phyloP scores from a whole-genome alignment of 2,888 invertebrate genomes.

The Dascillus cervinus region DNA sequence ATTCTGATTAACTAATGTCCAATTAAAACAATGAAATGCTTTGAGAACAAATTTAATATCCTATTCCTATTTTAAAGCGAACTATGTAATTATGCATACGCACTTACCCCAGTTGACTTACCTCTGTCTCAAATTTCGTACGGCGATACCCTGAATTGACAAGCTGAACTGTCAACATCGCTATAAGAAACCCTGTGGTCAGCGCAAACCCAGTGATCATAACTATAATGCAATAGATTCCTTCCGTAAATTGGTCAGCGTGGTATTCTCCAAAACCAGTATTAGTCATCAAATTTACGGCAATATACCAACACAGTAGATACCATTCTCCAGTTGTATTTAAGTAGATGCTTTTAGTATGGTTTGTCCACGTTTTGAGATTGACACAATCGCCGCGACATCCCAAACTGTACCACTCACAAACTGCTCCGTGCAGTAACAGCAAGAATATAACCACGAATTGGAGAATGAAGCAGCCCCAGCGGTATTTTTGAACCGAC shows the following conservation, averaged over 20 bases:
- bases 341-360: background rate
- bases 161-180: slow-evolving; percentile 46
- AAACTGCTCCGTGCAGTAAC: slow-evolving; percentile 46
- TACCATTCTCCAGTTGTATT: slow-evolving; percentile 40
- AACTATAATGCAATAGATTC: slow-evolving; percentile 3
- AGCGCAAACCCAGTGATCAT: slow-evolving; percentile 39
- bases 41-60: too few relatives aligned
- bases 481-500: slow-evolving; percentile 45
- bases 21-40: too few relatives aligned
- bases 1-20: too few relatives aligned
- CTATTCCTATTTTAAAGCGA: too few relatives aligned
- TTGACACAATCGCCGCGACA: slow-evolving; percentile 35
- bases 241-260: slow-evolving; percentile 5
- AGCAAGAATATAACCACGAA: slow-evolving; percentile 43
- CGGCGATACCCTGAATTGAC: slow-evolving; percentile 45
- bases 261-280: slow-evolving; percentile 18
- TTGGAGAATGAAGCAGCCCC: slow-evolving; percentile 45
- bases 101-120: too few relatives aligned
- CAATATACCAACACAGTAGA: slow-evolving; percentile 44
- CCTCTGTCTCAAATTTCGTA: slow-evolving; percentile 22
- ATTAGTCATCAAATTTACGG: slow-evolving; percentile 43
- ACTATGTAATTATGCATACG: too few relatives aligned
- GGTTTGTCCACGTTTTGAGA: slow-evolving; percentile 29
- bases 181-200: slow-evolving; percentile 47
- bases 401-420: slow-evolving; percentile 45